Evolutionary conservation across 2,888 invertebrate species (phyloP), one percentile per base, ranked within the genome.

Genomic region (Drosophila quinaria): DNA sequence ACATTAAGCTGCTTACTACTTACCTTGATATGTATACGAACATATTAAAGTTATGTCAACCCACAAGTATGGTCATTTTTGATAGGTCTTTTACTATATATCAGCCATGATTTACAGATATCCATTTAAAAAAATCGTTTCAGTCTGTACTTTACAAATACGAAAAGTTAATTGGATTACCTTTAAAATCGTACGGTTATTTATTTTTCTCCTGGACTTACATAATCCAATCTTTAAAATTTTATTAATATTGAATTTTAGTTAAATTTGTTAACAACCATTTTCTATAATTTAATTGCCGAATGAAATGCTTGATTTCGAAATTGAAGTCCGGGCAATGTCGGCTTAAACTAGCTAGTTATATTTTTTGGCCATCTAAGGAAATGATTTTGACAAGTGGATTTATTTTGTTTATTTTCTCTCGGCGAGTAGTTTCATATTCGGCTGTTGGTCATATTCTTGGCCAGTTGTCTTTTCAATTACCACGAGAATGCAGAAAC

Each of bases 381-480:
- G 54, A 46, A 51, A 67, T 41, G 42, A 52, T 49, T 52, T 60
- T 76, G 63, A 63, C 56, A 37, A 60, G 55, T 44, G 71, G 42
- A 25, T 59, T 72, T 70, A 59, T 60, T 44, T 51, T 50, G 63
- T 33, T 66, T 64, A 51, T 44, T 42, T 58, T 71, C 51, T 61
- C 11, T 41, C 11, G 13, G 29, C 29, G 8, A 29, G 29, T 29
- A 61, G 41, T 51, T 33, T 51, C 51, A 44, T 51, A 61, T 62
- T 68, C 63, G 60, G 13, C 54, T 59, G 56, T 68, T 70, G 71
- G 54, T 61, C 60, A 75, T 51, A 68, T 66, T 64, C 17, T 66
- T 66, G 55, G 46, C 71, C 61, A 81, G 80, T 75, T 84, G 75
- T 78, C 85, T 78, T 84, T 87, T 84, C 87, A 84, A 84, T 84